These are phyloP conservation scores for Eulemur macaco DNA, from an alignment of 2,113 vertebrate species.

Conservation along the genomic window DNA sequence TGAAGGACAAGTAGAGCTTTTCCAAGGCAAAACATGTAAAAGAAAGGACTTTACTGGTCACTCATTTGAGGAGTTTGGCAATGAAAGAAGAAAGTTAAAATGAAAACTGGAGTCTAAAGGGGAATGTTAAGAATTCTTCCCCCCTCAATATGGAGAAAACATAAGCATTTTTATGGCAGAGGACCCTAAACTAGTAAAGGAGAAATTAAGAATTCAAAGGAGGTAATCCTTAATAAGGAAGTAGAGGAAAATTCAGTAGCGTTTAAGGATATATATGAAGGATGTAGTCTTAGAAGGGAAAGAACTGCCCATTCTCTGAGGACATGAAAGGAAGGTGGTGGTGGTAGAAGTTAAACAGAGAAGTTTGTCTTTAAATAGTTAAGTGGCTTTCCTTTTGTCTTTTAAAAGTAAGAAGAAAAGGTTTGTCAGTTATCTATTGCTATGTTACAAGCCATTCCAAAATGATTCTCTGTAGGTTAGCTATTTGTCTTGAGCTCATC, in stretches of 20 bases:
- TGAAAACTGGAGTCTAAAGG: slow-evolving; percentile 24
- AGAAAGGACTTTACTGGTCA: slow-evolving; percentile 56
- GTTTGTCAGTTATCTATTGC: background rate
- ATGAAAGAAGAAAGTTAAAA: slow-evolving; percentile 55
- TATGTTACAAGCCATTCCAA: background rate
- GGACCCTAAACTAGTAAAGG: slow-evolving; percentile 1
- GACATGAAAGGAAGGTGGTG: background rate
- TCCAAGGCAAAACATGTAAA: slow-evolving; percentile 29
- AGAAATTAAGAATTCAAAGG: slow-evolving; percentile 8
- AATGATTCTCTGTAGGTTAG: background rate
- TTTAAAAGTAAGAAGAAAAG: slow-evolving; percentile 22
- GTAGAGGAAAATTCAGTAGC: background rate
- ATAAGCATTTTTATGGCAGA: slow-evolving; percentile 11
- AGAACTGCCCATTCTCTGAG: background rate
- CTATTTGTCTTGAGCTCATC: background rate
- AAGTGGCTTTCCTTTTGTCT: slow-evolving; percentile 35
- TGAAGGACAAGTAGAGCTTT: slow-evolving; percentile 54
- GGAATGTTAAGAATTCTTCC: background rate
- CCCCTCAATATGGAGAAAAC: background rate
- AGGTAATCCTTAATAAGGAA: background rate
- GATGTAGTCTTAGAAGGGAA: background rate
- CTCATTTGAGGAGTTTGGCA: slow-evolving; percentile 38
- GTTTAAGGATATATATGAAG: background rate
- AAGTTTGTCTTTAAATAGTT: slow-evolving; percentile 6
- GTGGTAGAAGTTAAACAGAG: background rate